Conservation (phyloP, 2,113 vertebrate species). For the Heterotis niloticus region DNA sequence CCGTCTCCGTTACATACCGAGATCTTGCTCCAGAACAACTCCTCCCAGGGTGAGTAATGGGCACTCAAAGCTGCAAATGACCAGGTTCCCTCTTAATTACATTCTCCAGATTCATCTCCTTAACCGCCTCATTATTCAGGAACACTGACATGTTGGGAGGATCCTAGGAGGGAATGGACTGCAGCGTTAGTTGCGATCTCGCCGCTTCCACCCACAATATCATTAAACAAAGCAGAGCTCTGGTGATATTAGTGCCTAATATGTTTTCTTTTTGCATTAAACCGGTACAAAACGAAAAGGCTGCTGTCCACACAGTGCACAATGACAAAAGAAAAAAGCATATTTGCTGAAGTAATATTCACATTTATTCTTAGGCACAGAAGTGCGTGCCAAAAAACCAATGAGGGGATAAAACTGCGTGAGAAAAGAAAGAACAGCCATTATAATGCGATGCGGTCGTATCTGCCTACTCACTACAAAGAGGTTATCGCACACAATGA, state of each 20-base stretch:
- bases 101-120: not conserved
- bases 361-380: too few species aligned
- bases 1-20: not conserved
- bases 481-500: too few species aligned
- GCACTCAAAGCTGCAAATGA: not conserved
- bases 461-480: not conserved
- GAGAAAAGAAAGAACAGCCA: not conserved
- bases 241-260: constrained; percentile 4
- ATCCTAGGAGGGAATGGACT: not conserved
- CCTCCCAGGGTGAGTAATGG: constrained; percentile 6
- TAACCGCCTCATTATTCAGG: constrained; percentile 18
- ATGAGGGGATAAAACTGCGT: not conserved
- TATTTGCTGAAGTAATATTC: not conserved
- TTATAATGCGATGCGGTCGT: not conserved
- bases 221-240: not conserved
- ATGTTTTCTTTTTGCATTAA: not conserved
- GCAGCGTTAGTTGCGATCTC: not conserved
- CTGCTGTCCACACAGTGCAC: not conserved
- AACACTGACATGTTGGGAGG: constrained; percentile 11
- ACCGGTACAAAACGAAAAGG: not conserved
- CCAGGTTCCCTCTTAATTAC: constrained; percentile 18
- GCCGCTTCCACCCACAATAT: not conserved
- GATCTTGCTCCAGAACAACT: not conserved
- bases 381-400: too few species aligned
- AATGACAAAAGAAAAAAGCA: too few species aligned